phyloP scores from a whole-genome alignment of 2,113 vertebrate species.

The Myotis brandtii region DNA sequence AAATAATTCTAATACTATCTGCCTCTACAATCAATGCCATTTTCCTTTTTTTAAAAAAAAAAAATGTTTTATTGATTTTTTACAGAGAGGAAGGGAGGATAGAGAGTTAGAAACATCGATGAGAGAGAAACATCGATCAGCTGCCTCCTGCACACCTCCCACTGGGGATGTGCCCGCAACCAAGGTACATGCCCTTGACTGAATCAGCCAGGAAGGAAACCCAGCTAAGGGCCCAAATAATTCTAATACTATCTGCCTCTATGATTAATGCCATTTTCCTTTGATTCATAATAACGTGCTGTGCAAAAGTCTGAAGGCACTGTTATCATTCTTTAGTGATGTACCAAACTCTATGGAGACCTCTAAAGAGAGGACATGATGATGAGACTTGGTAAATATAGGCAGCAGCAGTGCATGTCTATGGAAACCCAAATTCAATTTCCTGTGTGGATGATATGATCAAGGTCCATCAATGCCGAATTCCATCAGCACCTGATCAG shows the following conservation, averaged over 20 bases:
- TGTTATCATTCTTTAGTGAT: not conserved
- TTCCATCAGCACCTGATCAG: not conserved
- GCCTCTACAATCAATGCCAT: not conserved
- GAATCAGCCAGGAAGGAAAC: too few relatives aligned
- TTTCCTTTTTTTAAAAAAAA: not conserved
- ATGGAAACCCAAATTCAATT: not conserved
- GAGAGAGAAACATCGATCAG: too few relatives aligned
- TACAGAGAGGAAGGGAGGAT: too few relatives aligned
- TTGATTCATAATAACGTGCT: not conserved
- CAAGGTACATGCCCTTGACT: too few relatives aligned
- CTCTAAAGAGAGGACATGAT: not conserved
- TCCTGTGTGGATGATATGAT: not conserved
- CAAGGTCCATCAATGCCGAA: not conserved
- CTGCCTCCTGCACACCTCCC: too few relatives aligned
- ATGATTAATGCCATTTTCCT: not conserved
- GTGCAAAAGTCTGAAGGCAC: not conserved
- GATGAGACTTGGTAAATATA: not conserved
- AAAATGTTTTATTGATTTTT: too few relatives aligned
- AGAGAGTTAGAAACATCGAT: too few relatives aligned
- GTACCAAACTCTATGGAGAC: not conserved
- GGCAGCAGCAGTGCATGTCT: not conserved
- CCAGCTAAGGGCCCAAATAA: too few relatives aligned
- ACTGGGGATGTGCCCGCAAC: too few relatives aligned
- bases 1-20: not conserved
- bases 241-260: too few relatives aligned